These are phyloP conservation scores for Caenorhabditis tropicalis DNA, from an alignment of 1,140 invertebrate species.

Conservation along the genomic window DNA sequence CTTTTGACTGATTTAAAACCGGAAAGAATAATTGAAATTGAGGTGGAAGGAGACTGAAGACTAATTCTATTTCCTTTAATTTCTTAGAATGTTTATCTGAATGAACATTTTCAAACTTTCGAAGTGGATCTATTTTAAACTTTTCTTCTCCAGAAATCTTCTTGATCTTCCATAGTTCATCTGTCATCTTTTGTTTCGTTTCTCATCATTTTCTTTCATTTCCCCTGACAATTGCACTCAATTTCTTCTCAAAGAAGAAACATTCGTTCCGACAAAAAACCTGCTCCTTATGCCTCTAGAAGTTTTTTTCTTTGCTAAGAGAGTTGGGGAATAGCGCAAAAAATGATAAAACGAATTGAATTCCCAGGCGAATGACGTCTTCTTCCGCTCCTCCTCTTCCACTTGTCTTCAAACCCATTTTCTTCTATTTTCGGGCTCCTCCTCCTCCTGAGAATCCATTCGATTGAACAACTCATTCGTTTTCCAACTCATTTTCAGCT, in stretches of 20 bases:
- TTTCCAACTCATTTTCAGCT: slow-evolving; percentile 16
- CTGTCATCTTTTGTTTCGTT: neutral
- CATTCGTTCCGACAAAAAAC: slow-evolving; percentile 33
- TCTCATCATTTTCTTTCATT: neutral
- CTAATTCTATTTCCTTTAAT: too few species aligned
- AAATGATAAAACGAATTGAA: slow-evolving; percentile 40
- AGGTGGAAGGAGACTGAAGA: neutral
- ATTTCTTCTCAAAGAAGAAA: slow-evolving; percentile 19
- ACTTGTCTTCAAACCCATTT: neutral
- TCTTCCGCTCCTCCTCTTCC: slow-evolving; percentile 22
- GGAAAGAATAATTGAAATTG: neutral
- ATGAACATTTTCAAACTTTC: neutral
- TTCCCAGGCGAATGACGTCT: slow-evolving; percentile 44
- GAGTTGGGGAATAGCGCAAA: neutral
- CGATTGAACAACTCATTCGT: neutral
- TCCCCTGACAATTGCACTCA: neutral
- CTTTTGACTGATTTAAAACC: neutral
- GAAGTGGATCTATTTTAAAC: neutral
- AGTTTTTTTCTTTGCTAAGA: neutral
- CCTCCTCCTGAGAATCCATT: neutral
- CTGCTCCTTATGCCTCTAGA: neutral
- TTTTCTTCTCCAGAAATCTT: neutral
- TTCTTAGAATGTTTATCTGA: too few species aligned
- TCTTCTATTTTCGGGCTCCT: neutral
- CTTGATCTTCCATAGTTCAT: neutral